These are phyloP conservation scores for Ceraclea dissimilis DNA, from an alignment of 2,888 invertebrate genomes.

Conservation along the genomic window DNA sequence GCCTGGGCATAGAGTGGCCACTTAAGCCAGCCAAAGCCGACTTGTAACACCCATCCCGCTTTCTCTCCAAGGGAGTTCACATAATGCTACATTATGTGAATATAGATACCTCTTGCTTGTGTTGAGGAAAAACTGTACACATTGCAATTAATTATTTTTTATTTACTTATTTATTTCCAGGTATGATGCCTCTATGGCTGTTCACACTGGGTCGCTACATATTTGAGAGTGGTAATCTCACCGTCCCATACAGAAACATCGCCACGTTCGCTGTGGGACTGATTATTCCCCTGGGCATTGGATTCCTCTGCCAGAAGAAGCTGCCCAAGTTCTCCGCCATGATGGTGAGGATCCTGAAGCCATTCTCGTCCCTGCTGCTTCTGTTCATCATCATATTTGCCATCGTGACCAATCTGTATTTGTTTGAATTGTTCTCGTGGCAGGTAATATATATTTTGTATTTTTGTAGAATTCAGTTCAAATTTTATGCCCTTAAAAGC, in stretches of 20 bases:
- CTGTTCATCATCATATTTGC: conserved; percentile 82
- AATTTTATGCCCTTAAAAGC: too few species aligned
- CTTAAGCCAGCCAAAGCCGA: too few species aligned
- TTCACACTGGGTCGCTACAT: conserved; percentile 76
- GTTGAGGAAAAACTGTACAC: too few species aligned
- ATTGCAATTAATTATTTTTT: too few species aligned
- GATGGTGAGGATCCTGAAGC: conserved; percentile 75
- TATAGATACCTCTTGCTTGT: too few species aligned
- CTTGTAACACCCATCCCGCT: too few species aligned
- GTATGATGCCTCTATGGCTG: conserved; percentile 85
- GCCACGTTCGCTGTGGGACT: conserved; percentile 66
- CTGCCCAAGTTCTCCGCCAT: conserved; percentile 60
- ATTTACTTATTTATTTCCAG: conserved; percentile 48
- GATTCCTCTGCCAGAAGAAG: conserved; percentile 58
- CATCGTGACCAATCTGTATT: conserved; percentile 79
- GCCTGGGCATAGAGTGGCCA: too few species aligned
- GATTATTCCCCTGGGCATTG: conserved; percentile 68
- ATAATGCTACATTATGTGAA: too few species aligned
- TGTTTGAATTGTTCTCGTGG: conserved; percentile 85
- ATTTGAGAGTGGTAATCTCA: conserved; percentile 62
- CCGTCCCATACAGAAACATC: conserved; percentile 73
- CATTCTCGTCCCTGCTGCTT: conserved; percentile 71
- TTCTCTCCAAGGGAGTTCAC: too few species aligned
- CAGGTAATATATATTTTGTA: conserved; percentile 45
- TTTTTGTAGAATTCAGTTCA: not conserved